Percentiles rank a stretch among this genome's conserved stretches.
These are phyloP conservation scores for Pelodiscus sinensis DNA, from an alignment of 2,113 vertebrate genomes.

Conservation along the genomic window DNA sequence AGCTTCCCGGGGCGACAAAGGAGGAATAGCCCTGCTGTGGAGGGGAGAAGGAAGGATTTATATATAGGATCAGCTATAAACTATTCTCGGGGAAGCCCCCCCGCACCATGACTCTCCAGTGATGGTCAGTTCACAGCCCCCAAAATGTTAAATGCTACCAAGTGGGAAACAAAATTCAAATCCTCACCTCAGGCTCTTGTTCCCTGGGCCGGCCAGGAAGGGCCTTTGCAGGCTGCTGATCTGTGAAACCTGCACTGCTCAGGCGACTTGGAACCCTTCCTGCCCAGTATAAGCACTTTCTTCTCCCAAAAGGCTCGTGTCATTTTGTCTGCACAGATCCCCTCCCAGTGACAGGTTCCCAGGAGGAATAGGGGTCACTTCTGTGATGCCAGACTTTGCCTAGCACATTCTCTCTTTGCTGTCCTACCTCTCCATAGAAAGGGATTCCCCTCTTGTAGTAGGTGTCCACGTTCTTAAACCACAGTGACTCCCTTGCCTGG, in stretches of 20 bases:
- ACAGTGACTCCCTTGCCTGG: slow-evolving; percentile 42
- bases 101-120: not conserved
- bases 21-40: not conserved
- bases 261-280: not conserved
- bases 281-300: not conserved
- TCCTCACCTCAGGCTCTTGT: not conserved
- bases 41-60: not conserved
- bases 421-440: slow-evolving; percentile 73
- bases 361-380: not conserved
- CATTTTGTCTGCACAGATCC: not conserved
- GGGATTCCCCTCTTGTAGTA: slow-evolving; percentile 77
- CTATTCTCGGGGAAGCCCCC: not conserved
- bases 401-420: not conserved
- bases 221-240: not conserved
- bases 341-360: accelerated
- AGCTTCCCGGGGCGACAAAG: not conserved
- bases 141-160: not conserved
- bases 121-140: not conserved
- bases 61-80: not conserved
- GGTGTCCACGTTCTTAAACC: slow-evolving; percentile 59
- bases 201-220: not conserved
- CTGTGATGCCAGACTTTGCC: not conserved
- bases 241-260: not conserved
- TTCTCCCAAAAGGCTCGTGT: not conserved
- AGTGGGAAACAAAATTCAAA: not conserved